Conservation (phyloP, 2,888 invertebrate species). For the Suillia variegata region DNA sequence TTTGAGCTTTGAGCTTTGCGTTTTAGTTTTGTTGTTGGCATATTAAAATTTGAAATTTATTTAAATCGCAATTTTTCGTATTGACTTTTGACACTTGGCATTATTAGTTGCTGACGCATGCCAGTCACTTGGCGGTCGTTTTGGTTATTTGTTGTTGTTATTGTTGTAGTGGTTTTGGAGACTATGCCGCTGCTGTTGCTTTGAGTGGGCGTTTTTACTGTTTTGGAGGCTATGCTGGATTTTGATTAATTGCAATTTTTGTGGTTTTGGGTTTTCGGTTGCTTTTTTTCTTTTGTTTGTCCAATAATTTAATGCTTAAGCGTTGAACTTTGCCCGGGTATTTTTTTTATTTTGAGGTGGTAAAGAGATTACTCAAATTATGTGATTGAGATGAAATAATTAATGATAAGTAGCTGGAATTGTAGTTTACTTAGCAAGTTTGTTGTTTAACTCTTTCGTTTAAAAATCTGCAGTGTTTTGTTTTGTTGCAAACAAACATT, state of each 20-base stretch:
- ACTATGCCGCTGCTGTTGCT: not conserved
- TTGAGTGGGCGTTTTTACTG: not conserved
- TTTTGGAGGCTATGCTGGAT: not conserved
- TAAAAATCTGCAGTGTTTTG: too few species aligned
- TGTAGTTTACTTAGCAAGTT: too few species aligned
- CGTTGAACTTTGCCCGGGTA: not conserved
- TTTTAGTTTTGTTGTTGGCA: not conserved
- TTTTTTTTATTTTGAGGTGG: too few species aligned
- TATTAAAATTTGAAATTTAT: not conserved
- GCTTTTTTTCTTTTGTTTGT: not conserved
- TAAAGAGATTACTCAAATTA: too few species aligned
- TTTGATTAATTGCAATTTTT: constrained; percentile 2
- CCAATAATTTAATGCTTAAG: not conserved
- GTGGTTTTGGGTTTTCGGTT: not conserved
- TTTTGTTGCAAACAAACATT: too few species aligned
- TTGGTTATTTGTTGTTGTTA: not conserved
- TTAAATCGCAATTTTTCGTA: not conserved
- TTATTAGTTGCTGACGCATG: constrained; percentile 31
- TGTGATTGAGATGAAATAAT: too few species aligned
- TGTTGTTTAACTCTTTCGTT: too few species aligned
- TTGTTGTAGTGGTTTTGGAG: not conserved
- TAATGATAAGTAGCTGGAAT: too few species aligned
- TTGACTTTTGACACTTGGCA: constrained; percentile 30
- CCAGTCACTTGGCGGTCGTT: constrained; percentile 25
- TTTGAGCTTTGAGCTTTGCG: not conserved